phyloP scores from a whole-genome alignment of 2,797 vertebrate species.

The Falco naumanni region DNA sequence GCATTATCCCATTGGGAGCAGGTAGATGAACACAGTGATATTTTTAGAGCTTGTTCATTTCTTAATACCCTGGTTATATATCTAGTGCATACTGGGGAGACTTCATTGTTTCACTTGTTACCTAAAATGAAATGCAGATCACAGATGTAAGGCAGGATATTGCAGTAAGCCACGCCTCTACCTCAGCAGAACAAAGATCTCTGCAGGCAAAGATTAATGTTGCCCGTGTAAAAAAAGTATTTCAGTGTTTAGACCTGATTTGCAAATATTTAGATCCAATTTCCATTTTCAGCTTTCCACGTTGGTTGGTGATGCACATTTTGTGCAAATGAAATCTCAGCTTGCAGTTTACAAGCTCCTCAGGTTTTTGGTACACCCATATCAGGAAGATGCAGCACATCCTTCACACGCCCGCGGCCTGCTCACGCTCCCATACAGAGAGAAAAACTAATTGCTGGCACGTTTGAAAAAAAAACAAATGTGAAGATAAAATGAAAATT shows the following conservation, averaged over 20 bases:
- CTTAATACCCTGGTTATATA: neutral
- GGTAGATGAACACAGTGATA: rapidly evolving
- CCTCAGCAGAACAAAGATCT: neutral
- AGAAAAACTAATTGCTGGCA: neutral
- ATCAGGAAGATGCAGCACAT: neutral
- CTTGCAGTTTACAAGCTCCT: too few species aligned
- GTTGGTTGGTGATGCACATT: rapidly evolving
- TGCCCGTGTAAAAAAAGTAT: too few species aligned
- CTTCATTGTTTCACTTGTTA: neutral
- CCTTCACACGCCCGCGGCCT: neutral
- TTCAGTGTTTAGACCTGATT: too few species aligned
- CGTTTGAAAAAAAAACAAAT: neutral
- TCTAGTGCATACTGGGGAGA: rapidly evolving
- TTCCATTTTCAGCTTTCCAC: neutral
- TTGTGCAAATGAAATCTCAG: neutral
- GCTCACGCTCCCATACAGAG: rapidly evolving
- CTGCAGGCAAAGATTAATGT: neutral
- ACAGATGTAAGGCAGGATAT: neutral
- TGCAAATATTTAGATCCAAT: neutral
- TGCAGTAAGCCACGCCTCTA: neutral
- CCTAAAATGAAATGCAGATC: rapidly evolving
- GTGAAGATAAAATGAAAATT: neutral
- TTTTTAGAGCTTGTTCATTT: neutral
- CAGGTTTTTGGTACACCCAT: rapidly evolving
- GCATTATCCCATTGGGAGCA: rapidly evolving